Conservation (phyloP, 1,140 invertebrate species). For the Drosophila ogumai region DNA sequence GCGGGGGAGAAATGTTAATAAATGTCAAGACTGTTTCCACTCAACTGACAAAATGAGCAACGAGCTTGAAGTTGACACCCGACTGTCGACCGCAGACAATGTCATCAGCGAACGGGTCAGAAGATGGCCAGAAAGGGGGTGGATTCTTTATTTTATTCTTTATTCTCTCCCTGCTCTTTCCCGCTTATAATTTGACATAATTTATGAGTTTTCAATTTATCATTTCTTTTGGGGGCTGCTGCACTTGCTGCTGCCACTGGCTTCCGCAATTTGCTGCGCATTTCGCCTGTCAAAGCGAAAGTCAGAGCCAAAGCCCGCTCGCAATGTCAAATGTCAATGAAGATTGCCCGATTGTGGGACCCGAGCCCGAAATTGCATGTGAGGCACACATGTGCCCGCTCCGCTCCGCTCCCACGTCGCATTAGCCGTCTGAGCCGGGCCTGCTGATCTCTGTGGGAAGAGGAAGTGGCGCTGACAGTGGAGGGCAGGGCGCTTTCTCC, state of each 20-base stretch:
- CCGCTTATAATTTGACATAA: conserved; percentile 70
- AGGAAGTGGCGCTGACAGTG: conserved; percentile 6
- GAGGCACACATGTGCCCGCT: conserved; percentile 65
- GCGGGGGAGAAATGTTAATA: conserved; percentile 68
- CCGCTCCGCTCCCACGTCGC: conserved; percentile 18
- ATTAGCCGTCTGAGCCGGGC: conserved; percentile 23
- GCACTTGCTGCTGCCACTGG: conserved; percentile 20
- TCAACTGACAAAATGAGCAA: conserved; percentile 70
- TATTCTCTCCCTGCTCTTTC: neutral
- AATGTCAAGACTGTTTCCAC: conserved; percentile 77
- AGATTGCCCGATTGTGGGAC: conserved; percentile 40
- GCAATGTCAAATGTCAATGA: conserved; percentile 74
- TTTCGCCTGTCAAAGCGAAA: conserved; percentile 32
- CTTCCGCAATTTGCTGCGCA: conserved; percentile 48
- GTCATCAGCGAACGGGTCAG: conserved; percentile 21
- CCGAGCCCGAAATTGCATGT: conserved; percentile 52
- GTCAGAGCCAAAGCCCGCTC: conserved; percentile 26
- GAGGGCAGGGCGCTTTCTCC: conserved; percentile 12
- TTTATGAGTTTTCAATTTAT: conserved; percentile 83
- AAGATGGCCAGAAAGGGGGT: conserved; percentile 7
- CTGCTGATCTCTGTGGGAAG: conserved; percentile 66
- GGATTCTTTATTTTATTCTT: conserved; percentile 8
- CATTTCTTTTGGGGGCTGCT: conserved; percentile 30
- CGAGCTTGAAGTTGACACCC: conserved; percentile 63
- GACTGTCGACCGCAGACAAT: conserved; percentile 38